Evolutionary conservation across 2,113 vertebrate genomes (phyloP).

Genomic region (Myrmophylax atrothorax): DNA sequence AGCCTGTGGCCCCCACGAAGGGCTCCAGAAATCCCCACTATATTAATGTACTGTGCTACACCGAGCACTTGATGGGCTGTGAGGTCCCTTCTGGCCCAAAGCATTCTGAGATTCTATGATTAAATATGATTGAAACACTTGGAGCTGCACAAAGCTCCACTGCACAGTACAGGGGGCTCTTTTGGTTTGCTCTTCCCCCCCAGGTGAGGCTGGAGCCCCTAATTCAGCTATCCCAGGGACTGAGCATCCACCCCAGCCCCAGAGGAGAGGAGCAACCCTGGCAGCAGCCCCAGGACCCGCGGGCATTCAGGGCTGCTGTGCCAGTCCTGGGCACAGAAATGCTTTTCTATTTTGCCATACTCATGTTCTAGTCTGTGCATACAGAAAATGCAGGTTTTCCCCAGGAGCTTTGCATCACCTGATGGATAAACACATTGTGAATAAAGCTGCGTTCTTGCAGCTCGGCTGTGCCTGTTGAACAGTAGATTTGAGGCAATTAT

Average conservation of each 20-base stretch:
- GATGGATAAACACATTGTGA: not conserved
- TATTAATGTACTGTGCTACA: not conserved
- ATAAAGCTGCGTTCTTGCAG: not conserved
- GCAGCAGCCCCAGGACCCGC: not conserved
- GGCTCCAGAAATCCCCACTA: not conserved
- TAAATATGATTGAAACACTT: not conserved
- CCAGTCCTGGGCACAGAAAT: not conserved
- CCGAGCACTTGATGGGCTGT: not conserved
- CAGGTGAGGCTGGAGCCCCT: not conserved
- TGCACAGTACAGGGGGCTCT: not conserved
- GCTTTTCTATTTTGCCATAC: not conserved
- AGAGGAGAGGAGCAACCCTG: not conserved
- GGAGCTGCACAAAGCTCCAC: not conserved
- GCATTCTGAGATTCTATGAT: not conserved
- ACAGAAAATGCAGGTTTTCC: not conserved
- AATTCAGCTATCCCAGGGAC: accelerated
- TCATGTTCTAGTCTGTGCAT: accelerated
- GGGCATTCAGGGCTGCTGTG: accelerated
- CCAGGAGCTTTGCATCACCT: not conserved
- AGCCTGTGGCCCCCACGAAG: not conserved
- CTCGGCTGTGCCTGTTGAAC: not conserved
- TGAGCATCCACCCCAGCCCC: not conserved
- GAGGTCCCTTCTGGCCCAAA: not conserved
- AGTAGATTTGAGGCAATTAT: not conserved
- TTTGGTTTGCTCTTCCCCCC: not conserved